Evolutionary conservation across 2,113 vertebrate species (phyloP), one percentile per base, ranked within the genome.

Genomic region (Montifringilla adamsi): DNA sequence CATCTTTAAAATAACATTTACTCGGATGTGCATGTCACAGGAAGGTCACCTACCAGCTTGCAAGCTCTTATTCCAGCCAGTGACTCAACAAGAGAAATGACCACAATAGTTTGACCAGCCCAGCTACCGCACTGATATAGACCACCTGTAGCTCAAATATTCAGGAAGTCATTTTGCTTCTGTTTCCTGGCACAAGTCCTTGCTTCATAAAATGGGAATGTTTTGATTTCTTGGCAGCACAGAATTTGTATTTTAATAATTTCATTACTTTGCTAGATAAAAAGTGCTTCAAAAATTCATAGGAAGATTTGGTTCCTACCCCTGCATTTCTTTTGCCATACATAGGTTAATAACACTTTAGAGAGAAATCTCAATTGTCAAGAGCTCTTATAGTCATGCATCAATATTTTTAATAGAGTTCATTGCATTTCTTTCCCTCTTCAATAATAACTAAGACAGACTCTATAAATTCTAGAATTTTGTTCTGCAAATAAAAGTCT

Each of bases 401-500:
- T 95, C 74, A 90, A 91, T 96, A 91, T 87, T 93, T 89, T 94
- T 94, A 96, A 89, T 77, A 84, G 70, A 91, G 43, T 90, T 93
- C 52, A 85, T 50, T 49, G 50, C 13, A 4, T 8, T 78, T 78
- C 31, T 30, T n/a, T 1, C 16, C 43, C 21, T 46, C n/a, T 33
- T 28, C 55, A 92, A 69, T 19, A 92, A 50, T 83, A 89, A 88
- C 73, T 77, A 90, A 89, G 63, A 88, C 24, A 89, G 75, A 89
- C 30, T 89, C 72, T 73, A 84, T 75, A 87, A 91, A 96, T 94
- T 96, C 56, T 69, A 35, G 49, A 72, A 73, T 96, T 93, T 92
- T 39, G 23, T 28, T 75, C 53, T 90, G 76, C 44, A 88, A 88
- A 95, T 70, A 89, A 94, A 82, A 93, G 76, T 67, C 82, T 94